Evolutionary conservation across 2,797 vertebrate genomes (phyloP).

Genomic region (Eulemur albifrons): DNA sequence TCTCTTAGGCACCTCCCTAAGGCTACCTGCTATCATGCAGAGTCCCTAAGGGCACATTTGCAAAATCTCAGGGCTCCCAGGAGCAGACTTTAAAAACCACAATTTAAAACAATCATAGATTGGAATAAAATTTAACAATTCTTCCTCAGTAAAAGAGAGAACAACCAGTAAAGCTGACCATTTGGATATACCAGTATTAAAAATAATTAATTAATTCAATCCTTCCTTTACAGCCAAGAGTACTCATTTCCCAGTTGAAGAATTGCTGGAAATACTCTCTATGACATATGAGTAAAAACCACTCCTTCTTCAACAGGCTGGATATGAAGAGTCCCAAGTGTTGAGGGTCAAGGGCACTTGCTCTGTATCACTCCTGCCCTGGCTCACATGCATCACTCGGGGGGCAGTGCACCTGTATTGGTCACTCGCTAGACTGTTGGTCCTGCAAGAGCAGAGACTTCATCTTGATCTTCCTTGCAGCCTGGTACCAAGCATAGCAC

Average conservation of each 20-base stretch:
- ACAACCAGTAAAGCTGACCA: neutral
- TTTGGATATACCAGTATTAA: neutral
- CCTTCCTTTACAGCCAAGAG: neutral
- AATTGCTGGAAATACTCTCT: neutral
- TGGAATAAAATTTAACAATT: neutral
- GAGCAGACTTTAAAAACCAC: neutral
- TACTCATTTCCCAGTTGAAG: neutral
- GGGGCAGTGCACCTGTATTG: rapidly evolving
- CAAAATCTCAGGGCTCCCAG: neutral
- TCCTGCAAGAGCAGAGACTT: neutral
- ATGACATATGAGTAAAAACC: neutral
- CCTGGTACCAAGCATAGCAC: neutral
- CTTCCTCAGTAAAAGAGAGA: neutral
- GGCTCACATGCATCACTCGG: rapidly evolving
- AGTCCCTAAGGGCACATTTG: neutral
- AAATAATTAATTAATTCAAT: neutral
- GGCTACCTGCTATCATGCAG: neutral
- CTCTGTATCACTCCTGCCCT: neutral
- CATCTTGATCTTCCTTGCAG: neutral
- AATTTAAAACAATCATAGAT: neutral
- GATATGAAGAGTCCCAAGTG: neutral
- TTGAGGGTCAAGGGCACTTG: neutral
- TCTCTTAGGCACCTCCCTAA: neutral
- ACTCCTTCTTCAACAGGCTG: neutral
- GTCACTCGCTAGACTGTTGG: neutral